phyloP scores from a whole-genome alignment of 1,140 invertebrate genomes.

The Drosophila lini region DNA sequence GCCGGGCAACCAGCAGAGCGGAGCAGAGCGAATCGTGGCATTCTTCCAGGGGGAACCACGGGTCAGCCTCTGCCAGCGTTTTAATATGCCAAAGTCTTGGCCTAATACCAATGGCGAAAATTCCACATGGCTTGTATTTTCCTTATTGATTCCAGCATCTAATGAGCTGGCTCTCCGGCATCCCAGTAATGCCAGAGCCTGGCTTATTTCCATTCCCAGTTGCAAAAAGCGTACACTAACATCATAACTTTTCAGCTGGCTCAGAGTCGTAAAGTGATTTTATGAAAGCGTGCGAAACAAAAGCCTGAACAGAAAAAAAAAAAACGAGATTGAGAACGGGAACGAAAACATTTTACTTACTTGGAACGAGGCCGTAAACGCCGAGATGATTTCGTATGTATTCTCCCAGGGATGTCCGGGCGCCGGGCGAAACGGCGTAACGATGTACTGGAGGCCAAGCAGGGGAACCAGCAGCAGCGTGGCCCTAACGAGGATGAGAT shows the following conservation, averaged over 20 bases:
- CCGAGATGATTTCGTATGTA: constrained; percentile 91
- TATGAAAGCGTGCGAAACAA: constrained; percentile 44
- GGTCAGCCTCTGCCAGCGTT: constrained; percentile 43
- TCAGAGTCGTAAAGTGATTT: constrained; percentile 48
- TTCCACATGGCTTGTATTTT: constrained; percentile 24
- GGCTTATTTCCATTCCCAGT: constrained; percentile 41
- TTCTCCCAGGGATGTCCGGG: constrained; percentile 89
- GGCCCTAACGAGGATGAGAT: constrained; percentile 86
- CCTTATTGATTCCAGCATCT: constrained; percentile 35
- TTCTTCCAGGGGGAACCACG: constrained; percentile 1
- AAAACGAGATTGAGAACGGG: constrained; percentile 8
- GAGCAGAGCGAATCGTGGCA: not conserved
- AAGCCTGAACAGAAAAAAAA: constrained; percentile 8
- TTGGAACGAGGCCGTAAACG: constrained; percentile 94
- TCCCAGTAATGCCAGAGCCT: constrained; percentile 7
- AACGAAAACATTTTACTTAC: constrained; percentile 85
- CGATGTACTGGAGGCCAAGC: constrained; percentile 92
- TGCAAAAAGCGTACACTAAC: constrained; percentile 37
- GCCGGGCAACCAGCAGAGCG: constrained; percentile 9
- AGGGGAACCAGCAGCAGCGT: constrained; percentile 94
- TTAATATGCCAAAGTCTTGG: constrained; percentile 43
- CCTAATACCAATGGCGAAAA: constrained; percentile 25
- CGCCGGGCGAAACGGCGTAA: constrained; percentile 94
- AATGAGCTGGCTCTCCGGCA: constrained; percentile 20
- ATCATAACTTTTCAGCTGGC: constrained; percentile 44